Conservation (phyloP, 2,888 invertebrate genomes). For the Eucera pruinosa region DNA sequence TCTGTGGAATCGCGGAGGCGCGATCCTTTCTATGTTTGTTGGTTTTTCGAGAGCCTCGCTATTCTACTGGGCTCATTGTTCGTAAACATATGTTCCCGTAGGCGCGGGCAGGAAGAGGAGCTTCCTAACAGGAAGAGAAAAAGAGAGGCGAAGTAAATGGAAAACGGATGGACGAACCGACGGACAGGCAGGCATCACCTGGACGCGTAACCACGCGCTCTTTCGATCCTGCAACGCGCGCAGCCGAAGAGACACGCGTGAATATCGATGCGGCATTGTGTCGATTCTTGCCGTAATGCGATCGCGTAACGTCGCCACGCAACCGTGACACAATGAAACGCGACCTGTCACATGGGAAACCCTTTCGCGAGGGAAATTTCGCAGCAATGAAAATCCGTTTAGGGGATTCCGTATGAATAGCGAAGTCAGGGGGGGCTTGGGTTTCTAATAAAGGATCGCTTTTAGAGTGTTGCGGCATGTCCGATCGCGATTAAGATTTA, state of each 20-base stretch:
- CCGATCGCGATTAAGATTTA: conserved; percentile 44
- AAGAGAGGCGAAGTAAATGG: conserved; percentile 18
- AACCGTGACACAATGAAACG: conserved; percentile 53
- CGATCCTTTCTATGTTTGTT: conserved; percentile 67
- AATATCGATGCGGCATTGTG: conserved; percentile 74
- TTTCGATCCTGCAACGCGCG: conserved; percentile 34
- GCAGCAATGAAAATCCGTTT: conserved; percentile 71
- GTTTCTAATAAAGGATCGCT: conserved; percentile 32
- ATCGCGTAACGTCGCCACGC: conserved; percentile 55
- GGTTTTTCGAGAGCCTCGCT: conserved; percentile 63
- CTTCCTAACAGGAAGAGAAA: neutral
- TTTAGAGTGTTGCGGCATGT: conserved; percentile 35
- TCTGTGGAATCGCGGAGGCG: conserved; percentile 56
- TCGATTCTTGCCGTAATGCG: conserved; percentile 59
- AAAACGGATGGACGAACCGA: conserved; percentile 53
- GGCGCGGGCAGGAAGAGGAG: conserved; percentile 53
- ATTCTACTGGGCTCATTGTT: conserved; percentile 64
- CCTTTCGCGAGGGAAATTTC: conserved; percentile 33
- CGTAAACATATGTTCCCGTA: conserved; percentile 75
- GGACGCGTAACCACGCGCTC: conserved; percentile 73
- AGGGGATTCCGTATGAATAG: conserved; percentile 27
- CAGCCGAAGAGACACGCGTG: conserved; percentile 49
- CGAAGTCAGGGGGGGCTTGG: conserved; percentile 31
- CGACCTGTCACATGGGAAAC: conserved; percentile 50
- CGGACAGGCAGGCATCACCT: conserved; percentile 69